Evolutionary conservation across 2,113 vertebrate species (phyloP).

Genomic region (Ailuropoda melanoleuca): DNA sequence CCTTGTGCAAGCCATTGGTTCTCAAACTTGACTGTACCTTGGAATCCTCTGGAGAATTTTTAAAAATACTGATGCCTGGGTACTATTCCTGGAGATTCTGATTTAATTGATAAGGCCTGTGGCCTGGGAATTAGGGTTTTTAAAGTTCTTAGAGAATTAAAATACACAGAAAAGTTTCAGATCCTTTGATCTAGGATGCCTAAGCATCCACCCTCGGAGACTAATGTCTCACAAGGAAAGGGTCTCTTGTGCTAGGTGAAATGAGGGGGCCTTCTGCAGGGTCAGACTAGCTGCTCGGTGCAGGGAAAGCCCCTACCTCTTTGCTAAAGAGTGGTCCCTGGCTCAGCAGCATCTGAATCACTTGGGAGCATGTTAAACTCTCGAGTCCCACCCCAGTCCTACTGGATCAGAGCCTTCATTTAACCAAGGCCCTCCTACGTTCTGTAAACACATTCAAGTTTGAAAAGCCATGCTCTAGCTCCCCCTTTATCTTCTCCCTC

Average conservation of each 20-base stretch:
- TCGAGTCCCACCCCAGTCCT: not conserved
- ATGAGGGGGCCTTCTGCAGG: accelerated
- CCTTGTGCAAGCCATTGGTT: not conserved
- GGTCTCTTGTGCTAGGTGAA: not conserved
- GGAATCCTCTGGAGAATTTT: not conserved
- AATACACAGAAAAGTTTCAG: not conserved
- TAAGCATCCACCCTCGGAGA: not conserved
- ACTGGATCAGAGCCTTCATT: not conserved
- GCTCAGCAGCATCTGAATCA: not conserved
- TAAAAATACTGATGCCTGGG: not conserved
- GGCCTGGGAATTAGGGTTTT: not conserved
- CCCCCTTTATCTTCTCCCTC: not conserved
- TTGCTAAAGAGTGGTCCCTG: not conserved
- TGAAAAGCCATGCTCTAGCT: not conserved
- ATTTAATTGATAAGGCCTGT: not conserved
- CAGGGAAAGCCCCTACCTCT: not conserved
- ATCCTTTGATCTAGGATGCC: not conserved
- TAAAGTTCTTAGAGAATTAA: not conserved
- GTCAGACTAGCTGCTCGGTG: too few species aligned
- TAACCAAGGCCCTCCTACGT: not conserved
- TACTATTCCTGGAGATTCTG: not conserved
- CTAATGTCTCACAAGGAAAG: not conserved
- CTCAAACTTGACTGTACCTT: not conserved
- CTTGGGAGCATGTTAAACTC: not conserved
- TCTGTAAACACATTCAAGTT: not conserved